These are phyloP conservation scores for Lepilemur septentrionalis DNA, from an alignment of 2,797 vertebrate species.

Conservation along the genomic window DNA sequence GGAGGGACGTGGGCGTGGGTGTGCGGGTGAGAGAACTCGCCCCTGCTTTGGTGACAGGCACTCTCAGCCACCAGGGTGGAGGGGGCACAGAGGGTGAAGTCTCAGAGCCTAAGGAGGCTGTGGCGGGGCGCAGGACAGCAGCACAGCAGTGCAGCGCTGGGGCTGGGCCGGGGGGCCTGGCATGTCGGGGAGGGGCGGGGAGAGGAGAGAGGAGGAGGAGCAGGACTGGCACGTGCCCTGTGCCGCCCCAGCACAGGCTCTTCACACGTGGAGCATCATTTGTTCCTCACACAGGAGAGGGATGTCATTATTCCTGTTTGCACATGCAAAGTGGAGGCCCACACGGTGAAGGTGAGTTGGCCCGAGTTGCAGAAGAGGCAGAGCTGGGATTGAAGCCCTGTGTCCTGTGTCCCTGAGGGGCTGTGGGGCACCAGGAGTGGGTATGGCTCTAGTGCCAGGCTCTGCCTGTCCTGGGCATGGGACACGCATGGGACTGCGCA, in stretches of 20 bases:
- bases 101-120: neutral
- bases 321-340: neutral
- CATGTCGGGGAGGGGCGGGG: neutral
- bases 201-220: neutral
- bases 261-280: neutral
- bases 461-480: neutral
- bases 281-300: neutral
- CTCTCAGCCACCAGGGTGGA: neutral
- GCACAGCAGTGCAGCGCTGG: accelerated
- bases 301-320: neutral
- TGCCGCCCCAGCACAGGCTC: neutral
- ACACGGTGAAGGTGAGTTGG: neutral
- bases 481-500: accelerated
- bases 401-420: neutral
- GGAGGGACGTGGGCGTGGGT: neutral
- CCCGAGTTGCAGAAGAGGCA: neutral
- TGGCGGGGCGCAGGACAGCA: neutral
- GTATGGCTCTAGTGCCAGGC: neutral
- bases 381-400: neutral
- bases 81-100: neutral
- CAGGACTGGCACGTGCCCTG: neutral
- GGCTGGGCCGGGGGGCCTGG: neutral
- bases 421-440: neutral
- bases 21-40: neutral
- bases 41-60: neutral